Evolutionary conservation across 2,113 vertebrate species (phyloP).

Genomic region (Dicerorhinus sumatrensis): DNA sequence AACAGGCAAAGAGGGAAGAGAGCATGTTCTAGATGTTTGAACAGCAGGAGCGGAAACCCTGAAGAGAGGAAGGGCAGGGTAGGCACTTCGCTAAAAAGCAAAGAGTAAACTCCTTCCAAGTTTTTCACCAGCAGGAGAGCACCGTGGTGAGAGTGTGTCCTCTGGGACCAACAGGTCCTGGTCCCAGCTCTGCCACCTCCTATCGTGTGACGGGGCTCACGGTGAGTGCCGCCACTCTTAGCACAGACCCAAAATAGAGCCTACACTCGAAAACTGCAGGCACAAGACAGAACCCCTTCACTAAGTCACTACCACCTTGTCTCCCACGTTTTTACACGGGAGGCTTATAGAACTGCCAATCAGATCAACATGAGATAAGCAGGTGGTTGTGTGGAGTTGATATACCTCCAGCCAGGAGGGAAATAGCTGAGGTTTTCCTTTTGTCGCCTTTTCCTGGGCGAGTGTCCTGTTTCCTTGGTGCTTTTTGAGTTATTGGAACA

Average conservation of each 20-base stretch:
- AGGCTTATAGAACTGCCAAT: background rate
- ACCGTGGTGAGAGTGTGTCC: background rate
- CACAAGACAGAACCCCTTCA: no score
- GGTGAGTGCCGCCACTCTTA: accelerated
- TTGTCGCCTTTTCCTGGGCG: background rate
- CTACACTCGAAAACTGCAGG: background rate
- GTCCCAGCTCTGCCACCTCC: background rate
- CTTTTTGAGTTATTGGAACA: background rate
- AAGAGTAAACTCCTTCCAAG: no score
- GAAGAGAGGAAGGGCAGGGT: background rate
- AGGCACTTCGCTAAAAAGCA: background rate
- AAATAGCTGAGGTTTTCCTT: accelerated
- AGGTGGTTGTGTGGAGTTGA: accelerated
- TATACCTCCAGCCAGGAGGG: background rate
- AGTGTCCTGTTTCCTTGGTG: accelerated
- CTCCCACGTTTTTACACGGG: background rate
- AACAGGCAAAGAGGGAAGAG: background rate
- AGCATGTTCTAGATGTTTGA: background rate
- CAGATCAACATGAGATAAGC: accelerated
- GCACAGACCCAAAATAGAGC: background rate
- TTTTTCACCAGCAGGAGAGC: background rate
- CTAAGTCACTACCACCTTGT: background rate
- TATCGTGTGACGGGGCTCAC: accelerated
- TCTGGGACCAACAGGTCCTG: background rate
- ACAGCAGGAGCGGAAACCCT: background rate